phyloP scores from a whole-genome alignment of 2,888 invertebrate genomes.

The Oxycera nigricornis region DNA sequence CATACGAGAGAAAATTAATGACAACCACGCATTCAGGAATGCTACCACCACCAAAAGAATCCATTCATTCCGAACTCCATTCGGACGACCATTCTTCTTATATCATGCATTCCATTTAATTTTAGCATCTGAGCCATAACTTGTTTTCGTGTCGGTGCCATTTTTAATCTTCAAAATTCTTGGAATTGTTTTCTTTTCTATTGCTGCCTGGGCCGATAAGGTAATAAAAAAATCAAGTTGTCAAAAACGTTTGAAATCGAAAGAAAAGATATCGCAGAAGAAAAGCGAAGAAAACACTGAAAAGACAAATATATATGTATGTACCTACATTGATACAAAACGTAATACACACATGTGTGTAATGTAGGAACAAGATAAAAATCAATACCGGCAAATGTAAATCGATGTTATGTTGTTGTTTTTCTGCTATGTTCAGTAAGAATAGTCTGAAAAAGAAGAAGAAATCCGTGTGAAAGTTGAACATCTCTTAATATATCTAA shows the following conservation, averaged over 20 bases:
- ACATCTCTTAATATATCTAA: slow-evolving; percentile 23
- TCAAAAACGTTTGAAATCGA: slow-evolving; percentile 16
- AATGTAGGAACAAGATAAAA: not conserved
- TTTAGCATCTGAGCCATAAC: not conserved
- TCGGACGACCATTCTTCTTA: not conserved
- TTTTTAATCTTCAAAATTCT: slow-evolving; percentile 22
- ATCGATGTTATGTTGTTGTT: not conserved
- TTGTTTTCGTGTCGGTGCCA: slow-evolving; percentile 24
- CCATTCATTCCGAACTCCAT: not conserved
- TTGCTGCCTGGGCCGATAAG: slow-evolving; percentile 26
- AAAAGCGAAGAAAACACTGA: not conserved
- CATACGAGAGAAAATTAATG: no score
- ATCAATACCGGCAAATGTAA: slow-evolving; percentile 9
- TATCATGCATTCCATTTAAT: slow-evolving; percentile 12
- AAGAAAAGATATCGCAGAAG: not conserved
- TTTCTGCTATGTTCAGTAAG: not conserved
- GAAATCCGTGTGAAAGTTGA: slow-evolving; percentile 26
- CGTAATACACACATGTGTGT: not conserved
- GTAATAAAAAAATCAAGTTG: slow-evolving; percentile 35
- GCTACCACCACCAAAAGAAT: slow-evolving; percentile 5
- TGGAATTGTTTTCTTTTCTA: slow-evolving; percentile 36
- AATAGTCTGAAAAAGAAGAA: not conserved
- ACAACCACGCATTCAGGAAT: no score
- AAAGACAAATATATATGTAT: not conserved
- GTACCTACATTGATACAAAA: not conserved